Evolutionary conservation across 2,888 invertebrate species (phyloP).

Genomic region (Apocheima hispidaria): DNA sequence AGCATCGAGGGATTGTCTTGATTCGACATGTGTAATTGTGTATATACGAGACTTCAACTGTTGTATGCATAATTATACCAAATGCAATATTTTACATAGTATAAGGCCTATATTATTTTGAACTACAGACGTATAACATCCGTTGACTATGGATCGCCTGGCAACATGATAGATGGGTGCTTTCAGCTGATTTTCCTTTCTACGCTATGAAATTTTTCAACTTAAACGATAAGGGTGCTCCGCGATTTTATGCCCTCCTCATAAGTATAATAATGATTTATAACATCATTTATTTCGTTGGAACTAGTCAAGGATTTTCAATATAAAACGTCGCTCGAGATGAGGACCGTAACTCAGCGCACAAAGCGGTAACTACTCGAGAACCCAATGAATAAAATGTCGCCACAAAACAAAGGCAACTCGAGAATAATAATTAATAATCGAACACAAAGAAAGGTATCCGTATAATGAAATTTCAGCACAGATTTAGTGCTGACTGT

Average conservation of each 20-base stretch:
- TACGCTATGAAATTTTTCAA: constrained; percentile 76
- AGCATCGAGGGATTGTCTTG: too few relatives aligned
- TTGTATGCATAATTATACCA: background rate
- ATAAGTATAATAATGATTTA: constrained; percentile 73
- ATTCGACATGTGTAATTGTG: too few relatives aligned
- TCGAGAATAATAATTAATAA: constrained; percentile 72
- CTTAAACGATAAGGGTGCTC: constrained; percentile 73
- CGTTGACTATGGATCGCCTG: constrained; percentile 62
- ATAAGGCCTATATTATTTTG: constrained; percentile 64
- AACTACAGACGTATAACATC: constrained; percentile 70
- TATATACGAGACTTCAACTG: too few relatives aligned
- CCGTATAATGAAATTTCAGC: constrained; percentile 55
- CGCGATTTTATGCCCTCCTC: constrained; percentile 61
- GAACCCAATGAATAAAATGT: constrained; percentile 61
- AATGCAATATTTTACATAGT: constrained; percentile 27
- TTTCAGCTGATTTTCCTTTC: constrained; percentile 71
- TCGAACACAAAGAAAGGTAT: constrained; percentile 67
- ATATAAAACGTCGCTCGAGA: constrained; percentile 56
- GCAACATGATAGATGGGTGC: constrained; percentile 72
- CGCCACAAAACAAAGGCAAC: constrained; percentile 65
- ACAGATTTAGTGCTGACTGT: constrained; percentile 21
- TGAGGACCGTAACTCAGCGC: constrained; percentile 50
- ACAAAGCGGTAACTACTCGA: constrained; percentile 59
- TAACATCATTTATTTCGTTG: constrained; percentile 57
- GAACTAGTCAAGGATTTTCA: constrained; percentile 56